These are phyloP conservation scores for Pseudomyrmex sp. DNA, from an alignment of 1,140 invertebrate species.

Conservation along the genomic window DNA sequence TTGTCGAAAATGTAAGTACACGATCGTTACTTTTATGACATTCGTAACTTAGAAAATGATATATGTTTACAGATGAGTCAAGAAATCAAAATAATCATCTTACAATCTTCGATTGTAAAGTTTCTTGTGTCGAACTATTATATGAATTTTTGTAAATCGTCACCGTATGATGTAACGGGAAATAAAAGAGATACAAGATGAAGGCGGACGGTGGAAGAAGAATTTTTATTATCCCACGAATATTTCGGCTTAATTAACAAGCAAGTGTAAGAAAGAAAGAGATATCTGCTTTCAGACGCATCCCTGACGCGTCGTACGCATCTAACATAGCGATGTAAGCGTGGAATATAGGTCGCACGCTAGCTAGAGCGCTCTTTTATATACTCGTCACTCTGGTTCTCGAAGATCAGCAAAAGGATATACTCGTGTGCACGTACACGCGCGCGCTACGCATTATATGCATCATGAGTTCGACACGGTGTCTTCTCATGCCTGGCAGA, in stretches of 20 bases:
- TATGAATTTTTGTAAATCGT: neutral
- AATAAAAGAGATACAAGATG: neutral
- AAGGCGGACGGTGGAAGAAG: neutral
- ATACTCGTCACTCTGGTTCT: conserved; percentile 62
- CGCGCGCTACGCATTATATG: conserved; percentile 38
- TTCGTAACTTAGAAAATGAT: neutral
- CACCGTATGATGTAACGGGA: neutral
- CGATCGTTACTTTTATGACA: neutral
- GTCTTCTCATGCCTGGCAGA: neutral
- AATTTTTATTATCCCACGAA: conserved; percentile 40
- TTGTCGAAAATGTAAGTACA: neutral
- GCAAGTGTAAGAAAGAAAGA: conserved; percentile 33
- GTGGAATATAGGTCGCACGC: conserved; percentile 78
- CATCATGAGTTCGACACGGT: conserved; percentile 53
- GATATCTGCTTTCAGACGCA: conserved; percentile 45
- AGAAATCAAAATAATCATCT: neutral
- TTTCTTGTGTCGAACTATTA: neutral
- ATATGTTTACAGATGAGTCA: neutral
- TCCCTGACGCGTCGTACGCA: conserved; percentile 73
- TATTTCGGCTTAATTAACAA: conserved; percentile 52
- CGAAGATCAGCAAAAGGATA: conserved; percentile 46
- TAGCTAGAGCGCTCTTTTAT: conserved; percentile 72
- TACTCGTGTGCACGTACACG: conserved; percentile 48
- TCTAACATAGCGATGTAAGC: conserved; percentile 77
- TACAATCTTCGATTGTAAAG: neutral